These are phyloP conservation scores for Potamilus streckersoni DNA, from an alignment of 1,140 invertebrate genomes.

Conservation along the genomic window DNA sequence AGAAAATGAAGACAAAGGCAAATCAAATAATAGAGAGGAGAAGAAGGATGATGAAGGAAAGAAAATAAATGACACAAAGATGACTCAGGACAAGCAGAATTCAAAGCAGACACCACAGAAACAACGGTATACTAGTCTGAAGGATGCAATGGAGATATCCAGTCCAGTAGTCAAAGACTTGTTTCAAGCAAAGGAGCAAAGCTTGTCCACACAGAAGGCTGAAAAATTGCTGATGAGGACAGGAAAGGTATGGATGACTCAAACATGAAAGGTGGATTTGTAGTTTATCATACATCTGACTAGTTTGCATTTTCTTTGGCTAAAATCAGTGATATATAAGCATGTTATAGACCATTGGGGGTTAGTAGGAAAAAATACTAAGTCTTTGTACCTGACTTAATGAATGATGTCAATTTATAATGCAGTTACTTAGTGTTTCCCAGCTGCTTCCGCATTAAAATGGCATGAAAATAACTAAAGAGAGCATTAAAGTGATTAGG, in stretches of 20 bases:
- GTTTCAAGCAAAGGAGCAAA: conserved; percentile 20
- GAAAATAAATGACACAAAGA: not conserved
- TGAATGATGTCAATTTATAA: too few species aligned
- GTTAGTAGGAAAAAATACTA: too few species aligned
- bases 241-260: conserved; percentile 48
- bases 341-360: too few species aligned
- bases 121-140: conserved; percentile 41
- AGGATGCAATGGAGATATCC: conserved; percentile 37
- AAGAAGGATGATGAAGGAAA: not conserved
- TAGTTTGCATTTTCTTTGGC: too few species aligned
- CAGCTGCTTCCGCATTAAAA: too few species aligned
- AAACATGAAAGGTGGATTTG: not conserved
- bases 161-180: conserved; percentile 43
- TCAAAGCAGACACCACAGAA: conserved; percentile 5
- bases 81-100: conserved; percentile 1
- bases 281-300: too few species aligned
- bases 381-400: too few species aligned
- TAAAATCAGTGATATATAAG: too few species aligned
- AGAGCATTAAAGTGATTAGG: too few species aligned
- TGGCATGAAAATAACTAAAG: too few species aligned
- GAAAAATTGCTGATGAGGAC: conserved; percentile 54
- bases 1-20: not conserved
- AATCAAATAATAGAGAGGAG: not conserved
- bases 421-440: too few species aligned
- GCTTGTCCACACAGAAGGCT: conserved; percentile 1